phyloP scores from a whole-genome alignment of 2,797 vertebrate species.

The Vireo griseus region DNA sequence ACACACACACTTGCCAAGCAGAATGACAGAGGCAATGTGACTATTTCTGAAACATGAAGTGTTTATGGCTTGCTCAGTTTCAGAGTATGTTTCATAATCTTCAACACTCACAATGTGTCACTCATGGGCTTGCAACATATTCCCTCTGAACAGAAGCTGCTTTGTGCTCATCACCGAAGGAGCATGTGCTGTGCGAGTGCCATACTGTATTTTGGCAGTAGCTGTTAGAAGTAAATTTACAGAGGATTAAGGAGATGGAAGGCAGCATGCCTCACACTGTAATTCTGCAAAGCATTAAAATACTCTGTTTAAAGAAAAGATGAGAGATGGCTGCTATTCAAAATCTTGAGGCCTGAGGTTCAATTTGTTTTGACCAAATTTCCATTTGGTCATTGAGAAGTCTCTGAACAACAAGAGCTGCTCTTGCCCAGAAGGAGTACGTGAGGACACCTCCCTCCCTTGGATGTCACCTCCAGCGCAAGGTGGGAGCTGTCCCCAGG shows the following conservation, averaged over 20 bases:
- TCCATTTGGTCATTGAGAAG: not conserved
- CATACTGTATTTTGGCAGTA: slow-evolving; percentile 61
- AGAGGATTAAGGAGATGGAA: slow-evolving; percentile 56
- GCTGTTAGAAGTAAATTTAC: slow-evolving; percentile 39
- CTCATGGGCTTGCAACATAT: slow-evolving; percentile 34
- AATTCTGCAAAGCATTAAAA: slow-evolving; percentile 16
- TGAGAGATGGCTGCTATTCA: slow-evolving; percentile 6
- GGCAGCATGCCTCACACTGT: not conserved
- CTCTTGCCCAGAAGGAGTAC: not conserved
- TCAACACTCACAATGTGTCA: slow-evolving; percentile 7
- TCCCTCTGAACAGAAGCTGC: slow-evolving; percentile 34
- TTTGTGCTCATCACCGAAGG: slow-evolving; percentile 49
- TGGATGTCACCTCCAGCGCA: accelerated
- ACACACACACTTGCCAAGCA: not conserved
- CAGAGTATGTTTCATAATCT: slow-evolving; percentile 53
- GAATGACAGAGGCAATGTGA: not conserved
- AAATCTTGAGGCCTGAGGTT: not conserved
- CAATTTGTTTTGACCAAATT: not conserved
- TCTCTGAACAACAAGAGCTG: not conserved
- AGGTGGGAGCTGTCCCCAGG: not conserved
- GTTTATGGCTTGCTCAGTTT: slow-evolving; percentile 32
- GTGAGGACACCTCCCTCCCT: not conserved
- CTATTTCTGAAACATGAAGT: slow-evolving; percentile 49
- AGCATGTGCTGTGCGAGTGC: slow-evolving; percentile 27
- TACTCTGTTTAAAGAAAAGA: slow-evolving; percentile 3